These are phyloP conservation scores for Cheilosia grossa DNA, from an alignment of 2,888 invertebrate species.

Conservation along the genomic window DNA sequence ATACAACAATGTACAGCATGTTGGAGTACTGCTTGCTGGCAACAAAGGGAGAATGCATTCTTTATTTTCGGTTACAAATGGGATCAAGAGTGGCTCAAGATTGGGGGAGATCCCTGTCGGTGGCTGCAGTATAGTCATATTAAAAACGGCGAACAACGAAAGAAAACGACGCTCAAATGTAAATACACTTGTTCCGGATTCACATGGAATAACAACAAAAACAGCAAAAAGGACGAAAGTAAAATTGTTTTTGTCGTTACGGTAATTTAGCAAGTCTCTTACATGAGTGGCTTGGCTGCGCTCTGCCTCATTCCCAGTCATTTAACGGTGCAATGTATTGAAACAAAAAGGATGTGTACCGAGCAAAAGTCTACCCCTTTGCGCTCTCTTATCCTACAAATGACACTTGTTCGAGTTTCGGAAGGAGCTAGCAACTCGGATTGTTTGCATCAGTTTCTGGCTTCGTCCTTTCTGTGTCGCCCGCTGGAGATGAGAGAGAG, in stretches of 20 bases:
- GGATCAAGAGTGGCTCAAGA: slow-evolving; percentile 63
- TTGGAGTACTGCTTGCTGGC: not conserved
- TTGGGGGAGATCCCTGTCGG: slow-evolving; percentile 20
- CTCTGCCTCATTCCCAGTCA: slow-evolving; percentile 34
- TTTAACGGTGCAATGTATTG: slow-evolving; percentile 47
- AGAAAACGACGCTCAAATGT: slow-evolving; percentile 39
- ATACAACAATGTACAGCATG: not conserved
- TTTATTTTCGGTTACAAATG: slow-evolving; percentile 48
- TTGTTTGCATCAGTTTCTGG: not conserved
- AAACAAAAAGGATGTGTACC: slow-evolving; percentile 43
- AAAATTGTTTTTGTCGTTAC: slow-evolving; percentile 46
- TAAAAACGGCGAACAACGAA: slow-evolving; percentile 4
- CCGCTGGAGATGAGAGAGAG: not conserved
- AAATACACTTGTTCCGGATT: slow-evolving; percentile 45
- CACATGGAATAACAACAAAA: not conserved
- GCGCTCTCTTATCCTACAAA: slow-evolving; percentile 33
- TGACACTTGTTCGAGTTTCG: slow-evolving; percentile 65
- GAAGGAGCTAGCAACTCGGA: slow-evolving; percentile 17
- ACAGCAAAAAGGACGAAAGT: slow-evolving; percentile 12
- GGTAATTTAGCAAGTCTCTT: slow-evolving; percentile 45
- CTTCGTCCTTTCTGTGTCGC: slow-evolving; percentile 17
- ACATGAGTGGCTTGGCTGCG: slow-evolving; percentile 34
- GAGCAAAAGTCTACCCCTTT: slow-evolving; percentile 34
- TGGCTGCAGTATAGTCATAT: not conserved
- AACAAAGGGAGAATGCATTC: slow-evolving; percentile 30